These are phyloP conservation scores for Sigmodon hispidus DNA, from an alignment of 2,113 vertebrate species.

Conservation along the genomic window DNA sequence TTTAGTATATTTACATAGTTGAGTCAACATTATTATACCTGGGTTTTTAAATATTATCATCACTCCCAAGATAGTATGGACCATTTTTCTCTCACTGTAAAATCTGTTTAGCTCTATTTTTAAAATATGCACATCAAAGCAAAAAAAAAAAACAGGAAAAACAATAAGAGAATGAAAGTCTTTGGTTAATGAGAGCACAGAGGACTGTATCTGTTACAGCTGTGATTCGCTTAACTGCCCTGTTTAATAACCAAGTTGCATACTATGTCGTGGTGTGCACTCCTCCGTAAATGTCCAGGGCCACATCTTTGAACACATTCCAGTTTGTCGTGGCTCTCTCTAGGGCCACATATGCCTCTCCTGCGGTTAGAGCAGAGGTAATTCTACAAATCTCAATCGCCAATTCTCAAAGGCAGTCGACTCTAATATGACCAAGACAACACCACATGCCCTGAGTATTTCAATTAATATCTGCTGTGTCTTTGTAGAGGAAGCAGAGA, in stretches of 20 bases:
- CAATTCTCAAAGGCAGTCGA: neutral
- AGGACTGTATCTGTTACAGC: neutral
- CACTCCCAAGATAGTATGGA: neutral
- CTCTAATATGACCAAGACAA: neutral
- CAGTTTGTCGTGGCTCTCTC: neutral
- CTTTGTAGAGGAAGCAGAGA: neutral
- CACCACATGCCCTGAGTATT: neutral
- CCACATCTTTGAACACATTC: neutral
- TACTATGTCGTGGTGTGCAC: neutral
- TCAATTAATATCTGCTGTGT: neutral
- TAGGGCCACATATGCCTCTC: neutral
- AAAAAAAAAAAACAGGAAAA: neutral
- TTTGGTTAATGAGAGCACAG: neutral
- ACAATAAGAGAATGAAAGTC: neutral
- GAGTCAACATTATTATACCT: neutral
- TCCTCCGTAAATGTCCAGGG: neutral
- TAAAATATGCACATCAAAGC: slow-evolving; percentile 22
- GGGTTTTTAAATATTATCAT: neutral
- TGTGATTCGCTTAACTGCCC: neutral
- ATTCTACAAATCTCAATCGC: neutral
- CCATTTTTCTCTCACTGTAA: slow-evolving; percentile 38
- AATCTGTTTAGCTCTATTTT: slow-evolving; percentile 20
- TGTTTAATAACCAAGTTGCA: neutral
- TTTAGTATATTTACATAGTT: slow-evolving; percentile 27
- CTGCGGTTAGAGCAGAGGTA: neutral